These are phyloP conservation scores for Notolepis coatsorum DNA, from an alignment of 2,797 vertebrate genomes.

Conservation along the genomic window DNA sequence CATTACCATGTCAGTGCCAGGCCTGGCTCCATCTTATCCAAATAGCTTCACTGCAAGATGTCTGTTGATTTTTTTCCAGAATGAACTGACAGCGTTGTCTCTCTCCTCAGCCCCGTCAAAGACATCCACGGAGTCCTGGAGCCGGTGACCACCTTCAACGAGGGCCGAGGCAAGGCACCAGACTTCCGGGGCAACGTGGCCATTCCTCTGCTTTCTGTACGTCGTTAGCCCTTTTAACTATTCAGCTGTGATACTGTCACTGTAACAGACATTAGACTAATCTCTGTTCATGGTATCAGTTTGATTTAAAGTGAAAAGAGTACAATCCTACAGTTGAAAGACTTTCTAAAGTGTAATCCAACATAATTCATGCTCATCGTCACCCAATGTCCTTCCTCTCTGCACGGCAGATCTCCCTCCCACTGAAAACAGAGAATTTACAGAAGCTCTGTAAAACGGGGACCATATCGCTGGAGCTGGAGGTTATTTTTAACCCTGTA, in stretches of 20 bases:
- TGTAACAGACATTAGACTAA: slow-evolving; percentile 31
- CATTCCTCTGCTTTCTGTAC: slow-evolving; percentile 94
- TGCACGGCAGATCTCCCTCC: slow-evolving; percentile 81
- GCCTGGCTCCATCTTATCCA: background rate
- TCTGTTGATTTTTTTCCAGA: no score
- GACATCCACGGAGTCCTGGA: slow-evolving; percentile 94
- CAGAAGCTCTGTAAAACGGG: slow-evolving; percentile 89
- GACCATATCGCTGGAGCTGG: slow-evolving; percentile 91
- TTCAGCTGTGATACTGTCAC: slow-evolving; percentile 12
- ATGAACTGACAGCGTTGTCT: slow-evolving; percentile 39
- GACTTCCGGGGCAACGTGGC: slow-evolving; percentile 97
- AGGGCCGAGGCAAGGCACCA: slow-evolving; percentile 96
- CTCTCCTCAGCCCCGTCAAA: slow-evolving; percentile 87
- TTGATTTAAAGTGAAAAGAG: slow-evolving; percentile 70
- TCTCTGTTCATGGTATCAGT: slow-evolving; percentile 53
- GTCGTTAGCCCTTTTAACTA: slow-evolving; percentile 45
- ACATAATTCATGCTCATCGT: slow-evolving; percentile 62
- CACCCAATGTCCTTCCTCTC: slow-evolving; percentile 58
- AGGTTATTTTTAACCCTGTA: slow-evolving; percentile 95
- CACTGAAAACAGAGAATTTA: slow-evolving; percentile 94
- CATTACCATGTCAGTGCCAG: slow-evolving; percentile 92
- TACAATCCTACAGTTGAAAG: slow-evolving; percentile 37
- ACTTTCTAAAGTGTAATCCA: slow-evolving; percentile 57
- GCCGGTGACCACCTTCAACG: slow-evolving; percentile 95
- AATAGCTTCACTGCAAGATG: background rate